These are phyloP conservation scores for Thamnaconus septentrionalis DNA, from an alignment of 2,113 vertebrate genomes.

Conservation along the genomic window DNA sequence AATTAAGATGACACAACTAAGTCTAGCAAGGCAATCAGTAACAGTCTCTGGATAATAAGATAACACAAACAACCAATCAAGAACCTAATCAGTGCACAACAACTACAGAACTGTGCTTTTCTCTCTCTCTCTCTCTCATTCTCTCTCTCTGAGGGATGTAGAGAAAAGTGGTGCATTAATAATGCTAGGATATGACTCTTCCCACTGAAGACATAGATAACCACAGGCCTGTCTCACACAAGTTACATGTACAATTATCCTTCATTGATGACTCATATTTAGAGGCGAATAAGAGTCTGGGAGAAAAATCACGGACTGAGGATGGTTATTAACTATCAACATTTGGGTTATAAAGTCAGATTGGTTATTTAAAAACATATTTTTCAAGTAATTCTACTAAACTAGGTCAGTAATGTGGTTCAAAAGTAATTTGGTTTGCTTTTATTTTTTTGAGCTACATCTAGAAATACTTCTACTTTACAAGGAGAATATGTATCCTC, in stretches of 20 bases:
- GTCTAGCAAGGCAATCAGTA: no score
- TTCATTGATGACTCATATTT: slow-evolving; percentile 49
- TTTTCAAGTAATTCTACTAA: no score
- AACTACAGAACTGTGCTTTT: no score
- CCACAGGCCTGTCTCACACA: slow-evolving; percentile 11
- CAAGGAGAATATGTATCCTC: no score
- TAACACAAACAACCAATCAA: no score
- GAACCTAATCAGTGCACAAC: no score
- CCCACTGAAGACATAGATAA: slow-evolving; percentile 33
- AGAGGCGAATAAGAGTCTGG: slow-evolving; percentile 16
- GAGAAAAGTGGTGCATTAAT: slow-evolving; percentile 35
- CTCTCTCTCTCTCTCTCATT: background rate
- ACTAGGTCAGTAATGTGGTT: no score
- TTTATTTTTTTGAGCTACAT: no score
- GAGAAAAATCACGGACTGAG: background rate
- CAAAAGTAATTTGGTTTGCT: no score
- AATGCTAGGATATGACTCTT: slow-evolving; percentile 38
- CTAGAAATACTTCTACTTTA: no score
- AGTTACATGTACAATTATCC: slow-evolving; percentile 56
- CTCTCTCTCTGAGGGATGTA: slow-evolving; percentile 16
- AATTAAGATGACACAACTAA: no score
- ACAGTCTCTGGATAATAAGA: no score
- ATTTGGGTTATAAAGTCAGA: background rate
- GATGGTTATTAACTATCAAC: background rate
- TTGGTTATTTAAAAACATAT: background rate